A percentile compares a stretch with the other conserved stretches of the same genome.
phyloP scores from a whole-genome alignment of 2,797 vertebrate species.

The Takifugu rubripes region DNA sequence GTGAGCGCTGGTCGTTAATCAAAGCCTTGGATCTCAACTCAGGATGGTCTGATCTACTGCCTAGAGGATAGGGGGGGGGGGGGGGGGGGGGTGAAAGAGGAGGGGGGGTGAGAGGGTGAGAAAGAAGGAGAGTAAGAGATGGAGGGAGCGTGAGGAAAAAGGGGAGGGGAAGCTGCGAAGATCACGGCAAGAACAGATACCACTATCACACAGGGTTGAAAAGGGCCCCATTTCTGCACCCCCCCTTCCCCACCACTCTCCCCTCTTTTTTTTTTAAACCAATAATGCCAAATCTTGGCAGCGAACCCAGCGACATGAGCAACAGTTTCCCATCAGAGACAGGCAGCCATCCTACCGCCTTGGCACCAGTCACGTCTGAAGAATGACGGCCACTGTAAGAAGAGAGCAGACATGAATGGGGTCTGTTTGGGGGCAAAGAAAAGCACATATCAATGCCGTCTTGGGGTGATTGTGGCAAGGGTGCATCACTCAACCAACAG shows the following conservation, averaged over 20 bases:
- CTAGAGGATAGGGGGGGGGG: conserved; percentile 40
- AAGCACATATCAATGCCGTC: conserved; percentile 45
- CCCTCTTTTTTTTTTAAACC: conserved; percentile 34
- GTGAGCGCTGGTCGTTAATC: conserved; percentile 65
- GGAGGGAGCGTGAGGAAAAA: conserved; percentile 30
- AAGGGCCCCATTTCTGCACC: conserved; percentile 67
- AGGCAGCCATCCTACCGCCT: conserved; percentile 69
- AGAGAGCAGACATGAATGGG: conserved; percentile 68
- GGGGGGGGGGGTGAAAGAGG: neutral
- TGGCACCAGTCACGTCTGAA: conserved; percentile 70
- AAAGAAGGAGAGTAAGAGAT: conserved; percentile 33
- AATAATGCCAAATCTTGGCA: conserved; percentile 82
- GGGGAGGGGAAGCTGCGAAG: conserved; percentile 53
- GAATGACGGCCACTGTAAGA: conserved; percentile 72
- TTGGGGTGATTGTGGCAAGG: conserved; percentile 39
- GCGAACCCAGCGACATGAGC: conserved; percentile 64
- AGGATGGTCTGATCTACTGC: conserved; percentile 63
- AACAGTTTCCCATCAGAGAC: conserved; percentile 79
- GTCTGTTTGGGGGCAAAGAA: conserved; percentile 40
- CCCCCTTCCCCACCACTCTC: neutral
- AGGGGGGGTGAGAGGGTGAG: conserved; percentile 15
- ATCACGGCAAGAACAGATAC: conserved; percentile 71
- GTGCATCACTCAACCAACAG: conserved; percentile 6
- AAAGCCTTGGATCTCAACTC: conserved; percentile 70
- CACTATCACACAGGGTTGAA: conserved; percentile 76